These are phyloP conservation scores for Bubo blakistoni DNA, from an alignment of 2,113 vertebrate genomes.

Conservation along the genomic window DNA sequence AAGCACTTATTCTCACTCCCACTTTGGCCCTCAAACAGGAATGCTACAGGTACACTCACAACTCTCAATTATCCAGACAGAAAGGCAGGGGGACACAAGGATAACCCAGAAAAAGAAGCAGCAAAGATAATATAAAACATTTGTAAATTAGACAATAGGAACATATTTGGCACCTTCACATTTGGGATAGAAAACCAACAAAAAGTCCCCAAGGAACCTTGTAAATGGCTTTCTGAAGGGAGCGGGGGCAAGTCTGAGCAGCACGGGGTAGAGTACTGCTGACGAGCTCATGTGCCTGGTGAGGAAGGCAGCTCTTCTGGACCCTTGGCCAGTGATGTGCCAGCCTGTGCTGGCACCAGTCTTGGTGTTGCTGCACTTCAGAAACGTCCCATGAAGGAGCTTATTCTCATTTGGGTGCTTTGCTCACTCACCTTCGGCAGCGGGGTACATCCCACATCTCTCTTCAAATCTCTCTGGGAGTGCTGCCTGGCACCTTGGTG, in stretches of 20 bases:
- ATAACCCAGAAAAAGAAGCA: slow-evolving; percentile 17
- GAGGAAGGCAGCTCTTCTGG: neutral
- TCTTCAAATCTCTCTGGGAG: neutral
- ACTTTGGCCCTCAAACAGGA: slow-evolving; percentile 40
- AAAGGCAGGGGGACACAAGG: neutral
- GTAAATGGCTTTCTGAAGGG: neutral
- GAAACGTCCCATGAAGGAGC: neutral
- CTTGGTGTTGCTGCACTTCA: neutral
- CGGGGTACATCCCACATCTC: neutral
- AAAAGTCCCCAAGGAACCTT: neutral
- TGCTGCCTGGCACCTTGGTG: neutral
- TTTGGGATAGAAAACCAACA: neutral
- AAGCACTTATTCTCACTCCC: slow-evolving; percentile 45
- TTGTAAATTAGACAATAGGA: neutral
- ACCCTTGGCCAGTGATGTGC: fast-evolving
- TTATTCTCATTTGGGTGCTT: neutral
- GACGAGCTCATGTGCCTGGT: fast-evolving
- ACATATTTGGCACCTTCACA: neutral
- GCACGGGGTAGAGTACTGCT: neutral
- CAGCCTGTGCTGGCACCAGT: neutral
- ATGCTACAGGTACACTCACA: neutral
- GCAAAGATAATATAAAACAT: neutral
- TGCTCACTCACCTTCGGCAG: fast-evolving
- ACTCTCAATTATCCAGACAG: slow-evolving; percentile 14
- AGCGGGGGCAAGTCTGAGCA: neutral